phyloP scores from a whole-genome alignment of 2,113 vertebrate species.

The Phalacrocorax carbo region DNA sequence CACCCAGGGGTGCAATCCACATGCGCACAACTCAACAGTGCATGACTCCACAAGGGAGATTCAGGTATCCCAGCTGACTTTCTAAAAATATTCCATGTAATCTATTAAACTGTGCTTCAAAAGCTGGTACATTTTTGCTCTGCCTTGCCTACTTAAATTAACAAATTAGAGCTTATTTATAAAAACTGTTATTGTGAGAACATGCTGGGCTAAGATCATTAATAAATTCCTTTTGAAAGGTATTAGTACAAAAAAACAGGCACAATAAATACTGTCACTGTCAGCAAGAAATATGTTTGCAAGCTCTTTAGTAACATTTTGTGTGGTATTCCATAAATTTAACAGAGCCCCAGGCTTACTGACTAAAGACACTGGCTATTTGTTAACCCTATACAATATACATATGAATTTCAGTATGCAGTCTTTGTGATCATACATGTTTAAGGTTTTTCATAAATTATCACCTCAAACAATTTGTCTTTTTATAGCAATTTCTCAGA shows the following conservation, averaged over 20 bases:
- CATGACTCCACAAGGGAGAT: background rate
- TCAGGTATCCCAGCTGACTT: fast-evolving
- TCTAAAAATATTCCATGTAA: background rate
- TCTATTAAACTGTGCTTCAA: background rate
- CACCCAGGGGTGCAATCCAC: background rate
- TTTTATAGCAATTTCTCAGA: background rate
- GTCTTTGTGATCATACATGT: background rate
- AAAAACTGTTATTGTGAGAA: background rate
- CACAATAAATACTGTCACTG: background rate
- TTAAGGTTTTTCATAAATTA: background rate
- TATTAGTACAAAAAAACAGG: background rate
- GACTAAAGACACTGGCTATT: background rate
- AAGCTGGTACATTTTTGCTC: background rate
- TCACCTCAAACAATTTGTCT: background rate
- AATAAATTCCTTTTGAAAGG: background rate
- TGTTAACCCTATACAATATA: background rate
- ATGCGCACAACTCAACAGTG: background rate
- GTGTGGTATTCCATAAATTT: background rate
- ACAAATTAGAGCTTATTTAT: background rate
- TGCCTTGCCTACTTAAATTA: background rate
- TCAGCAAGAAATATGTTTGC: background rate
- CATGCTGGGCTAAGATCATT: background rate
- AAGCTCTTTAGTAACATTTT: background rate
- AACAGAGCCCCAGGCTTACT: background rate
- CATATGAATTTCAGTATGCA: background rate